Evolutionary conservation across 92 coral and sea anemone species (phyloP).

Genomic region (Porites cylindrica): DNA sequence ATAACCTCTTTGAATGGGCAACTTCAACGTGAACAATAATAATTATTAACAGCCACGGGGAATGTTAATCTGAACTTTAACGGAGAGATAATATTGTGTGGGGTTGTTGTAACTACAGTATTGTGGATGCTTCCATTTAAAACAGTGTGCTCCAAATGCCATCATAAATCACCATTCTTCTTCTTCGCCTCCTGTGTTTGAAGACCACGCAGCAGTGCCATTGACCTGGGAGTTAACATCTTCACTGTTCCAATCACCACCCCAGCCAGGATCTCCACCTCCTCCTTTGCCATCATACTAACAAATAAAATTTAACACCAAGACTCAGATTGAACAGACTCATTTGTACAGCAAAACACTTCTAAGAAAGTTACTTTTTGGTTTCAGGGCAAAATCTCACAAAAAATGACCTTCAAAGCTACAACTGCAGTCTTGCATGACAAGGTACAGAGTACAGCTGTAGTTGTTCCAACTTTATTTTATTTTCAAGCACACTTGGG

Average conservation of each 20-base stretch:
- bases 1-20: neutral
- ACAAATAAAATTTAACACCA: conserved; percentile 7
- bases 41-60: neutral
- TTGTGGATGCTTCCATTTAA: neutral
- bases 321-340: neutral
- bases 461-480: too few relatives aligned
- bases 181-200: conserved; percentile 32
- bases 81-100: neutral
- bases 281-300: conserved; percentile 40
- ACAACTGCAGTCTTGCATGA: too few relatives aligned
- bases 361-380: too few relatives aligned
- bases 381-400: too few relatives aligned
- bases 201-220: conserved; percentile 59
- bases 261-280: conserved; percentile 44
- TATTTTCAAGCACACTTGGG: too few relatives aligned
- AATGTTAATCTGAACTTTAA: conserved; percentile 13
- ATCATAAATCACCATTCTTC: conserved; percentile 32
- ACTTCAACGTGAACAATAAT: conserved; percentile 1
- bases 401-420: too few relatives aligned
- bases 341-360: too few relatives aligned
- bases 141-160: neutral
- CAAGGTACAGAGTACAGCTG: too few relatives aligned
- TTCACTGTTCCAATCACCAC: conserved; percentile 64
- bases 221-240: conserved; percentile 48
- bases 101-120: too few relatives aligned